Evolutionary conservation across 2,113 vertebrate species (phyloP).

Genomic region (Ammodytes dubius): DNA sequence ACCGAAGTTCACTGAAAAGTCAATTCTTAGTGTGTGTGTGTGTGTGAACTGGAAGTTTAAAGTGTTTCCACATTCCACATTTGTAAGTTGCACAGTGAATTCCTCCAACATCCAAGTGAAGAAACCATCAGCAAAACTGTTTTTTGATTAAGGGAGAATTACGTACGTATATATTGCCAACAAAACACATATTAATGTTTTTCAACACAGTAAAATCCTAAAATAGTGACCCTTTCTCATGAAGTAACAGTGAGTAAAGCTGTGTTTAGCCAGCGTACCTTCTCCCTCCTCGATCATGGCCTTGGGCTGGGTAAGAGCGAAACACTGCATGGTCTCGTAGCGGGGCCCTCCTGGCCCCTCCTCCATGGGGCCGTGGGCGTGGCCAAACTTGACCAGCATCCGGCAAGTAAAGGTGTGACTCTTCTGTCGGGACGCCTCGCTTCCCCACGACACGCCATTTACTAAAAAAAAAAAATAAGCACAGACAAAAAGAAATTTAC

Average conservation of each 20-base stretch:
- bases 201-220: background rate
- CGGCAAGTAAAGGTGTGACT: constrained; percentile 98
- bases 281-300: constrained; percentile 98
- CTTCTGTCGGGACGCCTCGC: constrained; percentile 92
- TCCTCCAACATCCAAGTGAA: background rate
- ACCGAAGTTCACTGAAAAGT: constrained; percentile 3
- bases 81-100: background rate
- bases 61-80: background rate
- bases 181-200: background rate
- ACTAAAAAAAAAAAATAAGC: constrained; percentile 71
- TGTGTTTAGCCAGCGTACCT: constrained; percentile 79
- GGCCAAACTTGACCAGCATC: constrained; percentile 92
- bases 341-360: constrained; percentile 88
- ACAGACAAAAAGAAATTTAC: constrained; percentile 20
- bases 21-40: background rate
- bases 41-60: background rate
- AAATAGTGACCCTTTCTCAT: background rate
- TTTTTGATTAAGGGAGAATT: background rate
- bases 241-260: background rate
- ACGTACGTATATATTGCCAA: background rate
- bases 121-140: background rate
- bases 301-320: constrained; percentile 96
- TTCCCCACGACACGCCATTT: constrained; percentile 95
- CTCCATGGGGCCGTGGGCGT: constrained; percentile 83
- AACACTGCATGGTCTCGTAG: constrained; percentile 99